Conservation (phyloP, 2,888 invertebrate species). For the Agrochola lota region DNA sequence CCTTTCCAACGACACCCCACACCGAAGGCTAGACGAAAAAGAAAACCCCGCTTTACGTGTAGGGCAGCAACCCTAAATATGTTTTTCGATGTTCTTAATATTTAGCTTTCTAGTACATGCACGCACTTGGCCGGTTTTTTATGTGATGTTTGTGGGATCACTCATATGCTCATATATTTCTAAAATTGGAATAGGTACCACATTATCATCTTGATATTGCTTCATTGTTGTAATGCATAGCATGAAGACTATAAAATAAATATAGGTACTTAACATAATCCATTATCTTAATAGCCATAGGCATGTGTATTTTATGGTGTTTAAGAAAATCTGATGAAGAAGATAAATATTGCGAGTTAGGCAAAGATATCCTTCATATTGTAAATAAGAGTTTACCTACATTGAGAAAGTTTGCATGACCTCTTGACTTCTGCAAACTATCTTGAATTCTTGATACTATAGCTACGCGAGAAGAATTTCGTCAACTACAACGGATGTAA, state of each 20-base stretch:
- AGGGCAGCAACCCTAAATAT: no score
- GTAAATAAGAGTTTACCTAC: background rate
- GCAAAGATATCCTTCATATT: background rate
- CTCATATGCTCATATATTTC: background rate
- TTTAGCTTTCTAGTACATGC: no score
- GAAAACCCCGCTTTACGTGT: no score
- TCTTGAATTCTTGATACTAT: constrained; percentile 2
- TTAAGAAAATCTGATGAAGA: constrained; percentile 12
- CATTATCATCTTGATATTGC: constrained; percentile 25
- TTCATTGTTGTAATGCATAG: constrained; percentile 46
- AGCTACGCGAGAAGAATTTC: constrained; percentile 18
- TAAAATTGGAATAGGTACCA: constrained; percentile 20
- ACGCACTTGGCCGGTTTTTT: background rate
- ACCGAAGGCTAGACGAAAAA: no score
- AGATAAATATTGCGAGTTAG: constrained; percentile 12
- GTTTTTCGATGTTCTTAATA: no score
- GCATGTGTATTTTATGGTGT: constrained; percentile 7
- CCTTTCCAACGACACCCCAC: no score
- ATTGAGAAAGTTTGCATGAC: constrained; percentile 36
- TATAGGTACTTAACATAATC: constrained; percentile 16
- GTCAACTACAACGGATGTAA: constrained; percentile 3
- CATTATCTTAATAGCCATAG: constrained; percentile 5
- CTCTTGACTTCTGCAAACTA: constrained; percentile 12
- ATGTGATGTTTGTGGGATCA: background rate
- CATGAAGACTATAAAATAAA: constrained; percentile 27